These are phyloP conservation scores for Conus ventricosus DNA, from an alignment of 1,140 invertebrate species.

Conservation along the genomic window DNA sequence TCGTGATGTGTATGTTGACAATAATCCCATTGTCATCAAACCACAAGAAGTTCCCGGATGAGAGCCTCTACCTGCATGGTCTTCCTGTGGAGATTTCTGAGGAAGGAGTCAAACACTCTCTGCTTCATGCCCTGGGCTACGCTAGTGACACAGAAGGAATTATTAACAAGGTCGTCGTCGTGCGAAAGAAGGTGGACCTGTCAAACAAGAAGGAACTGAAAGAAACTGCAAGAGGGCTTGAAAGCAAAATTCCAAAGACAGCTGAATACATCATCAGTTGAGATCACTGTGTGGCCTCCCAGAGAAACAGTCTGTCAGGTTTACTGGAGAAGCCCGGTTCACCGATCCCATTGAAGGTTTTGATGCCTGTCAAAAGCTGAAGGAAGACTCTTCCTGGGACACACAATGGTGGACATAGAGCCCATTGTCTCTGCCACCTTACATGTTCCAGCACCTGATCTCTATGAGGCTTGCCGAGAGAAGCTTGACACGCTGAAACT, in stretches of 20 bases:
- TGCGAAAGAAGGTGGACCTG: not conserved
- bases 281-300: conserved; percentile 33
- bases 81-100: not conserved
- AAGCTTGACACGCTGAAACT: conserved; percentile 43
- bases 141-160: not conserved
- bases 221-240: not conserved
- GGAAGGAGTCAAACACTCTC: conserved; percentile 11
- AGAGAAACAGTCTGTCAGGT: conserved; percentile 29
- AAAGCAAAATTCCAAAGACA: not conserved
- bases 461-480: conserved; percentile 40
- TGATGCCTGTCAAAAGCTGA: conserved; percentile 40
- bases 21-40: not conserved
- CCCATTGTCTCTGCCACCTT: conserved; percentile 49
- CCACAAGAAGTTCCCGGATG: not conserved
- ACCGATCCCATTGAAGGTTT: conserved; percentile 51
- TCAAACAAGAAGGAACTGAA: conserved; percentile 16
- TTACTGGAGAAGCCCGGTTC: conserved; percentile 50
- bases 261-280: conserved; percentile 18
- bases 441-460: conserved; percentile 38
- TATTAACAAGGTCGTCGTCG: not conserved
- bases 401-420: conserved; percentile 40
- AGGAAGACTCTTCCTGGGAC: conserved; percentile 31
- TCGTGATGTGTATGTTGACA: not conserved
- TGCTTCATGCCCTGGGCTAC: not conserved
- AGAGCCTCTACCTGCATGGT: not conserved